A percentile compares a stretch with the other conserved stretches of the same genome.
Evolutionary conservation across 37 sponge, comb jelly and placozoan genomes (phyloP).

Genomic region (Bolinopsis microptera): DNA sequence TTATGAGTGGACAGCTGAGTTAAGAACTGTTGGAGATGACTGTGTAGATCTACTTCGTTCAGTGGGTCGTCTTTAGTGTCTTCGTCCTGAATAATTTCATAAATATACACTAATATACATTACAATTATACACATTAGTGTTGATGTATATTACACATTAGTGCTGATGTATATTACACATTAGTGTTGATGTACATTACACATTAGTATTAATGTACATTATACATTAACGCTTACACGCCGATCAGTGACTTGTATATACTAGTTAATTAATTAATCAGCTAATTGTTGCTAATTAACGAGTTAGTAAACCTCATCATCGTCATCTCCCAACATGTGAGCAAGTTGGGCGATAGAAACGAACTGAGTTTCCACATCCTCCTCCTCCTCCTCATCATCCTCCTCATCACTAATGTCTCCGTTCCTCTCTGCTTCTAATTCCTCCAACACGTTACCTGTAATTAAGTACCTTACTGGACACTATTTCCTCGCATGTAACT

Average conservation of each 20-base stretch:
- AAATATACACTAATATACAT: too few relatives aligned
- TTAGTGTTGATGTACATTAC: too few relatives aligned
- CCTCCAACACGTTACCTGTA: constrained; percentile 22
- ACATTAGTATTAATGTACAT: too few relatives aligned
- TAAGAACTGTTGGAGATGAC: neutral
- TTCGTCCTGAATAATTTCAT: constrained; percentile 9
- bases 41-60: constrained; percentile 35
- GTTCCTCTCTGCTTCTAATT: constrained; percentile 3
- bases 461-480: too few relatives aligned
- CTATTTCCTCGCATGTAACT: too few relatives aligned
- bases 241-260: too few relatives aligned
- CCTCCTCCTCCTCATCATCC: constrained; percentile 15
- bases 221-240: too few relatives aligned
- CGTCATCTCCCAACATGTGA: neutral
- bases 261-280: too few relatives aligned
- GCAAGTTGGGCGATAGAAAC: neutral
- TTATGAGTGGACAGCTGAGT: constrained; percentile 27
- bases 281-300: too few relatives aligned
- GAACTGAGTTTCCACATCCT: constrained; percentile 24
- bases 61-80: constrained; percentile 46
- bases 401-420: constrained; percentile 4
- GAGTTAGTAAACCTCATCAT: constrained; percentile 51
- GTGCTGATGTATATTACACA: too few relatives aligned
- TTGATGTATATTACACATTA: too few relatives aligned
- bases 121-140: too few relatives aligned